Evolutionary conservation across 2,797 vertebrate species (phyloP).

Genomic region (Vireo griseus): DNA sequence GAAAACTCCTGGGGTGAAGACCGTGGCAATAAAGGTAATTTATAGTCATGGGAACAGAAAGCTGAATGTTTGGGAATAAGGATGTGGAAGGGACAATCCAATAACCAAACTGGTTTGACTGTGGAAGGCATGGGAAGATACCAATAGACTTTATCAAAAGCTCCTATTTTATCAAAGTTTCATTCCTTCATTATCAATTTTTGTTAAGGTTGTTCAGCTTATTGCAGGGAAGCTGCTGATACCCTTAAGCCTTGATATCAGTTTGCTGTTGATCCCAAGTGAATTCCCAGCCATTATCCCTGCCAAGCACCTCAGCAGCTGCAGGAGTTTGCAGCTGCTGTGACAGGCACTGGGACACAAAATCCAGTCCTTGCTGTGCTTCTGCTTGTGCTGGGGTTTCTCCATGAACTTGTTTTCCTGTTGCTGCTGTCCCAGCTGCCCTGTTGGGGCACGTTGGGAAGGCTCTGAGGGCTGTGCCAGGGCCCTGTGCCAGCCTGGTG

Average conservation of each 20-base stretch:
- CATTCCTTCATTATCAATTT: not conserved
- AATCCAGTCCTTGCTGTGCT: not conserved
- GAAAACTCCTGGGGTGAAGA: conserved; percentile 99
- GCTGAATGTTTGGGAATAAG: not conserved
- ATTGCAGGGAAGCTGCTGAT: not conserved
- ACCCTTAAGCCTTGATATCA: not conserved
- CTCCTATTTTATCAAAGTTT: not conserved
- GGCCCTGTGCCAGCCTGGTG: not conserved
- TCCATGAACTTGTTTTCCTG: not conserved
- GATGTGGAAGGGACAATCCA: not conserved
- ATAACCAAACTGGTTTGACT: not conserved
- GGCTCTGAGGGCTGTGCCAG: not conserved
- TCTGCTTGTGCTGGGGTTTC: not conserved
- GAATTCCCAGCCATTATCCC: not conserved
- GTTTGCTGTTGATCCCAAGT: not conserved
- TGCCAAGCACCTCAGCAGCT: not conserved
- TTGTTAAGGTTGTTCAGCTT: not conserved
- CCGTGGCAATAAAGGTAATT: conserved; percentile 94
- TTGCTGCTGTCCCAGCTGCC: not conserved
- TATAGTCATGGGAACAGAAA: not conserved
- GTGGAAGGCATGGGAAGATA: not conserved
- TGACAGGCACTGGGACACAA: not conserved
- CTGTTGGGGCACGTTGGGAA: not conserved
- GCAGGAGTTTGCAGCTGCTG: not conserved
- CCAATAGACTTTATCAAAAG: not conserved